These are phyloP conservation scores for Lota lota DNA, from an alignment of 2,113 vertebrate genomes.

Conservation along the genomic window DNA sequence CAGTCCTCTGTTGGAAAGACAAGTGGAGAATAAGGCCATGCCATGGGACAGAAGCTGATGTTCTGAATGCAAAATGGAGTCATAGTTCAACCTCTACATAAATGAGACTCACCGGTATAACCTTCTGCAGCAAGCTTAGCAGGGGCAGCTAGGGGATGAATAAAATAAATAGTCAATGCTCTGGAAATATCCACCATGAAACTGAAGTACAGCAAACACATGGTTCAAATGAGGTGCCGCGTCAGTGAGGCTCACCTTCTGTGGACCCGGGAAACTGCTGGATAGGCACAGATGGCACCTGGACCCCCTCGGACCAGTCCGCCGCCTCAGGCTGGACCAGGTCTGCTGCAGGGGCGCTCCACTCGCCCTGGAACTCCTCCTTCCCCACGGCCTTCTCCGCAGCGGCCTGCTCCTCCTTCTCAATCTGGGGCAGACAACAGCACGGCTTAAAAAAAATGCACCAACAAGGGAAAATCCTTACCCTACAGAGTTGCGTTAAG, in stretches of 20 bases:
- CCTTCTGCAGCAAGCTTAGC: not conserved
- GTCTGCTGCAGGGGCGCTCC: slow-evolving; percentile 89
- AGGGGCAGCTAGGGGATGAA: not conserved
- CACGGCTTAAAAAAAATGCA: too few species aligned
- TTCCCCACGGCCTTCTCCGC: slow-evolving; percentile 95
- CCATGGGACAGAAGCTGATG: not conserved
- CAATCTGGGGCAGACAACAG: slow-evolving; percentile 73
- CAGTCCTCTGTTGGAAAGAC: slow-evolving; percentile 82
- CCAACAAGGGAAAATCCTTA: too few species aligned
- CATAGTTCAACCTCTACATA: too few species aligned
- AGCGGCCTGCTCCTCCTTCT: slow-evolving; percentile 97
- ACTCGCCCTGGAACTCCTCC: slow-evolving; percentile 97
- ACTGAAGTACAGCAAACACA: too few species aligned
- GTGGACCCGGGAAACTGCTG: slow-evolving; percentile 82
- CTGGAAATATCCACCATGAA: too few species aligned
- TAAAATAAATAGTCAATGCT: too few species aligned
- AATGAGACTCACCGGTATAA: too few species aligned
- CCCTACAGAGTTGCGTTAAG: too few species aligned
- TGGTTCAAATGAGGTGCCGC: too few species aligned
- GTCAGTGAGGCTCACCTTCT: too few species aligned
- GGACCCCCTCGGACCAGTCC: slow-evolving; percentile 96
- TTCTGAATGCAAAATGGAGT: too few species aligned
- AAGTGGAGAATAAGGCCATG: not conserved
- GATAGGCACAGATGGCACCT: slow-evolving; percentile 94
- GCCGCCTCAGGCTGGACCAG: slow-evolving; percentile 92